Conservation (phyloP, 2,888 invertebrate species). For the Horisme vitalbata region DNA sequence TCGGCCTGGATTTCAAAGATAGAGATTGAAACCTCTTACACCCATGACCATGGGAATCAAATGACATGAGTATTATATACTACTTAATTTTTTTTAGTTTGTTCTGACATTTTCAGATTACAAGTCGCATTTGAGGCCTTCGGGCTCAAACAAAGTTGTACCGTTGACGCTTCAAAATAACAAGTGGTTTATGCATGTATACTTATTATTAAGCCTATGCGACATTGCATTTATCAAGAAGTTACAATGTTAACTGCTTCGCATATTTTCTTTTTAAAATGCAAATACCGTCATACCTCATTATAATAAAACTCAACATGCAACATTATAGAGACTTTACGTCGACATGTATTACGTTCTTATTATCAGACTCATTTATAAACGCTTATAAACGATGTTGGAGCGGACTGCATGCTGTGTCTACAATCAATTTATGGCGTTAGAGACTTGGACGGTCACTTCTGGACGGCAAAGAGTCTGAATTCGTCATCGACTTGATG, state of each 20-base stretch:
- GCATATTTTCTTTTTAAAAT: conserved; percentile 35
- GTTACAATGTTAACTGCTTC: conserved; percentile 22
- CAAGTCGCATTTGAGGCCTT: no score
- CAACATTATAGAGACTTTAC: conserved; percentile 33
- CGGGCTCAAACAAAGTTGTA: no score
- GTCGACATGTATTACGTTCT: conserved; percentile 33
- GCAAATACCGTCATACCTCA: conserved; percentile 34
- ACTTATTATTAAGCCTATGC: conserved; percentile 6
- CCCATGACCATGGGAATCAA: no score
- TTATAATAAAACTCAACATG: conserved; percentile 37
- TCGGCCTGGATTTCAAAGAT: no score
- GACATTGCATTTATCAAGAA: conserved; percentile 13
- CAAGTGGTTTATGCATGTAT: no score
- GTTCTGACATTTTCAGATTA: no score
- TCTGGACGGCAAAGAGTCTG: conserved; percentile 14
- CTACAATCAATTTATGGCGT: conserved; percentile 73
- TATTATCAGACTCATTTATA: conserved; percentile 57
- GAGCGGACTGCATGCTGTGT: conserved; percentile 65
- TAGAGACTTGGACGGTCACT: conserved; percentile 32
- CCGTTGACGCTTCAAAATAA: no score
- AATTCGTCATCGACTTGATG: neutral
- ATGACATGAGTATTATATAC: no score
- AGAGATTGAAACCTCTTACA: no score
- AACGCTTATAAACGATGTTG: conserved; percentile 63
- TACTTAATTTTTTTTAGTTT: no score